Evolutionary conservation across 2,888 invertebrate genomes (phyloP).

Genomic region (Nymphalis urticae): DNA sequence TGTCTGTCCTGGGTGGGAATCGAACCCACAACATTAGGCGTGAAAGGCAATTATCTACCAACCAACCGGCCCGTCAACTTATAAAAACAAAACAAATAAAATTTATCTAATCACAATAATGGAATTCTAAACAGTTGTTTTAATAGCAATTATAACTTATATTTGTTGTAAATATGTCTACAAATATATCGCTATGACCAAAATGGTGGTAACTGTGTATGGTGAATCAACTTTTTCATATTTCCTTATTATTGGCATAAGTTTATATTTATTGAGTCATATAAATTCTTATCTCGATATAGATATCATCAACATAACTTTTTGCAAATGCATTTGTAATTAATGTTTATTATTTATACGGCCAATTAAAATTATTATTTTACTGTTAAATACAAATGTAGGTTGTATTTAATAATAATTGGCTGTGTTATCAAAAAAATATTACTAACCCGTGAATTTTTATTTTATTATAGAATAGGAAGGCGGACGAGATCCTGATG

Average conservation of each 20-base stretch:
- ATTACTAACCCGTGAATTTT: no score
- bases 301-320: slow-evolving; percentile 27
- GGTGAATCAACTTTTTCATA: slow-evolving; percentile 22
- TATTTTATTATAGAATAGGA: no score
- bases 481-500: no score
- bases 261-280: slow-evolving; percentile 37
- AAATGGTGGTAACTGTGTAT: slow-evolving; percentile 22
- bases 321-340: slow-evolving; percentile 6
- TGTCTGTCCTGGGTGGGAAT: no score
- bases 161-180: slow-evolving; percentile 27
- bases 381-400: background rate
- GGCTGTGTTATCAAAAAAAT: no score
- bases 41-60: no score
- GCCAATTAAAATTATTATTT: background rate
- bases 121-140: background rate
- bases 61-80: no score
- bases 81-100: background rate
- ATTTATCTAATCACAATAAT: background rate
- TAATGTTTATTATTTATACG: slow-evolving; percentile 5
- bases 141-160: background rate
- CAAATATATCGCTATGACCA: slow-evolving; percentile 12
- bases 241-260: slow-evolving; percentile 11
- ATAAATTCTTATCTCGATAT: slow-evolving; percentile 28
- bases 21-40: no score
- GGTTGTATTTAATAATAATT: no score